Evolutionary conservation across 2,888 invertebrate species (phyloP).

Genomic region (Tenodera sinensis): DNA sequence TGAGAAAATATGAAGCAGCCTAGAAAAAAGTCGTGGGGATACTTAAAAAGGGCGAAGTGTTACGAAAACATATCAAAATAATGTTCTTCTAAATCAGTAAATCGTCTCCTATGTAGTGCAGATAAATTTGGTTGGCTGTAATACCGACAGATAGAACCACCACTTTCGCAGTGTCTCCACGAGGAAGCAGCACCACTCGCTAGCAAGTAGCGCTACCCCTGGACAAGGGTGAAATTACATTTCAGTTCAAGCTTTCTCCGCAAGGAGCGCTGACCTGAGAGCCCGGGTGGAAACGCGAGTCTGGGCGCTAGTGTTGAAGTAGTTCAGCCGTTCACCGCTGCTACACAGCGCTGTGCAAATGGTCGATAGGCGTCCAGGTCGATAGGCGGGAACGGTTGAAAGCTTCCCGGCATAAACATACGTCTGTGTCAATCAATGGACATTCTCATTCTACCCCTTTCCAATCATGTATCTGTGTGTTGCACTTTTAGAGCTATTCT

Average conservation of each 20-base stretch:
- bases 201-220: neutral
- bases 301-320: neutral
- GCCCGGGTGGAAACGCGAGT: neutral
- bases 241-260: neutral
- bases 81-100: no score
- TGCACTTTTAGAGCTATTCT: no score
- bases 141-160: neutral
- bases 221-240: neutral
- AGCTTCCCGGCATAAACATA: no score
- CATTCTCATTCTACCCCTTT: no score
- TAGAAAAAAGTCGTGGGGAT: no score
- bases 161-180: neutral
- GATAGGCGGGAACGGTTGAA: no score
- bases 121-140: neutral
- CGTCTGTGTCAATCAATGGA: no score
- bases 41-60: no score
- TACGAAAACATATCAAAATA: no score
- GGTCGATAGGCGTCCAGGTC: neutral
- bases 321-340: neutral
- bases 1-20: no score
- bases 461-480: no score
- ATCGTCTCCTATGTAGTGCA: no score
- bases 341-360: neutral
- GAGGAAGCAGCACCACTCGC: neutral
- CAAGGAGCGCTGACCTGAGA: neutral